Evolutionary conservation across 2,888 invertebrate genomes (phyloP).

Genomic region (Hydroisotoma schaefferi): DNA sequence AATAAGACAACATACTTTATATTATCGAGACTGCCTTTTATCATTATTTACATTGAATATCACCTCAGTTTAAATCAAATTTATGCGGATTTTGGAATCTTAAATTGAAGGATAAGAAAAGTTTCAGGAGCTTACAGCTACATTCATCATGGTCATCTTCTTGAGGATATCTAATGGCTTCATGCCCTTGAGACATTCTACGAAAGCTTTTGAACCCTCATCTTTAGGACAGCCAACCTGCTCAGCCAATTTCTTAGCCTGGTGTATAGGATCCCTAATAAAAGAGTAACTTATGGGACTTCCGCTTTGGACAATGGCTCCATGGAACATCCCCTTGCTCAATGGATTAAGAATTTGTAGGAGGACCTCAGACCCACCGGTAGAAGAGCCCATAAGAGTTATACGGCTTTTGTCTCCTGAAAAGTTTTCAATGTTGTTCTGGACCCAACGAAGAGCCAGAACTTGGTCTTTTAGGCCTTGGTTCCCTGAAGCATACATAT

Average conservation of each 20-base stretch:
- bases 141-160: constrained; percentile 18
- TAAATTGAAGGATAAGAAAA: not conserved
- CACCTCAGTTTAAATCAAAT: not conserved
- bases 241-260: constrained; percentile 36
- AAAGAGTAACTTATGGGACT: constrained; percentile 26
- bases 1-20: not conserved
- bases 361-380: constrained; percentile 22
- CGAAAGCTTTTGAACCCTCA: constrained; percentile 22
- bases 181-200: constrained; percentile 36
- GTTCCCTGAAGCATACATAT: constrained; percentile 29
- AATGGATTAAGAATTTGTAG: constrained; percentile 18
- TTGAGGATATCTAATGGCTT: constrained; percentile 20
- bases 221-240: constrained; percentile 38
- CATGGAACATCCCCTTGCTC: constrained; percentile 25
- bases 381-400: constrained; percentile 16
- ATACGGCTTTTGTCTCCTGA: constrained; percentile 33
- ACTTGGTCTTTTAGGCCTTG: constrained; percentile 16
- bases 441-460: constrained; percentile 20
- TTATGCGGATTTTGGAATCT: not conserved
- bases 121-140: not conserved
- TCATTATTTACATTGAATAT: not conserved
- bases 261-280: constrained; percentile 28
- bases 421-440: constrained; percentile 32
- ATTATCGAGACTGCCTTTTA: not conserved
- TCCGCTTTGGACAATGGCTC: constrained; percentile 17